Conservation (phyloP, 2,888 invertebrate genomes). For the Loripinus fragilis region DNA sequence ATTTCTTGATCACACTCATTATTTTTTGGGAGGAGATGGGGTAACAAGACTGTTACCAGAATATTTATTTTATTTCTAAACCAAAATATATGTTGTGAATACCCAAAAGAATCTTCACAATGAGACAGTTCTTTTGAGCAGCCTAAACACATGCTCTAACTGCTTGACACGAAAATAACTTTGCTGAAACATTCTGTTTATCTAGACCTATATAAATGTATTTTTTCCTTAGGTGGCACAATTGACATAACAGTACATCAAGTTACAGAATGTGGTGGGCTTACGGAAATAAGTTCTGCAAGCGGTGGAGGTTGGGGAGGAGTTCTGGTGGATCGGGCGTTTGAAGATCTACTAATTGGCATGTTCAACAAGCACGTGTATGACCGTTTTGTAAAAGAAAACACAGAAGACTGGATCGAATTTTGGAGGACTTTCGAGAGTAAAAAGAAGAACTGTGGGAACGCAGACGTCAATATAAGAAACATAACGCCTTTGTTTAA, state of each 20-base stretch:
- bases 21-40: no score
- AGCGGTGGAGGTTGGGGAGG: conserved; percentile 27
- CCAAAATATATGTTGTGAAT: no score
- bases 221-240: background rate
- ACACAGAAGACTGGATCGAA: conserved; percentile 3
- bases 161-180: no score
- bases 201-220: no score
- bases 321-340: conserved; percentile 12
- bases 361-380: conserved; percentile 1
- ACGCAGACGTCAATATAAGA: background rate
- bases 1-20: no score
- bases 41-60: no score
- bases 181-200: no score
- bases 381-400: background rate
- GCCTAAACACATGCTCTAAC: no score
- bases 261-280: conserved; percentile 2
- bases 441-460: background rate
- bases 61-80: no score
- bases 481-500: background rate
- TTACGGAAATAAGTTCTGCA: conserved; percentile 22
- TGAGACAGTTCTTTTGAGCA: no score
- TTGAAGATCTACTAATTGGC: conserved; percentile 8
- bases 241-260: conserved; percentile 20
- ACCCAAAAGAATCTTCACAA: no score
- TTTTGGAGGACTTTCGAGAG: conserved; percentile 19